Evolutionary conservation across 2,797 vertebrate genomes (phyloP).

Genomic region (Petrocephalus sullivani): DNA sequence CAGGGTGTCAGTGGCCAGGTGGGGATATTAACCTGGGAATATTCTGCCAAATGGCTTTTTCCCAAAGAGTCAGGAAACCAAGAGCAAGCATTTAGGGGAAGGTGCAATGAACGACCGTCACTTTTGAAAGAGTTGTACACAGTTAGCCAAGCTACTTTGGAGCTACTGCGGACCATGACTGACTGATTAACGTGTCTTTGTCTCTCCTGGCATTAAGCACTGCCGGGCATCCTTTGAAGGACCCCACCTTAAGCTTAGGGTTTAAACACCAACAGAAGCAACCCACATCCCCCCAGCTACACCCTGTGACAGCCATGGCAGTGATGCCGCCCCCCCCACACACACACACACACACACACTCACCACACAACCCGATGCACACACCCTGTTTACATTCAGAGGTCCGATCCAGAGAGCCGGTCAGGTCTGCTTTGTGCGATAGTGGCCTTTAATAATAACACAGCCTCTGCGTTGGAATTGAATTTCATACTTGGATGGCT

Average conservation of each 20-base stretch:
- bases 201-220: neutral
- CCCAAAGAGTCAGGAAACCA: neutral
- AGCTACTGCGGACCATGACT: neutral
- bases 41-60: neutral
- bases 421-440: constrained; percentile 12
- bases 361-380: neutral
- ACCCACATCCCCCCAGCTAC: neutral
- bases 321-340: neutral
- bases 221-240: neutral
- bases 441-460: constrained; percentile 19
- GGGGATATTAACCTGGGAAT: neutral
- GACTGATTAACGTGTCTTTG: neutral
- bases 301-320: neutral
- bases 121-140: neutral
- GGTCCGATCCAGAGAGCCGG: neutral
- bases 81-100: neutral
- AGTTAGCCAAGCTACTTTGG: neutral
- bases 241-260: neutral
- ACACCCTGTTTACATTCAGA: neutral
- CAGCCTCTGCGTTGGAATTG: constrained; percentile 9
- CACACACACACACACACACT: too few species aligned
- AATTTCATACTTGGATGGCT: constrained; percentile 25
- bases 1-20: neutral
- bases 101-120: neutral
- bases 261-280: neutral